phyloP scores from a whole-genome alignment of 2,113 vertebrate genomes.

The Siniperca chuatsi region DNA sequence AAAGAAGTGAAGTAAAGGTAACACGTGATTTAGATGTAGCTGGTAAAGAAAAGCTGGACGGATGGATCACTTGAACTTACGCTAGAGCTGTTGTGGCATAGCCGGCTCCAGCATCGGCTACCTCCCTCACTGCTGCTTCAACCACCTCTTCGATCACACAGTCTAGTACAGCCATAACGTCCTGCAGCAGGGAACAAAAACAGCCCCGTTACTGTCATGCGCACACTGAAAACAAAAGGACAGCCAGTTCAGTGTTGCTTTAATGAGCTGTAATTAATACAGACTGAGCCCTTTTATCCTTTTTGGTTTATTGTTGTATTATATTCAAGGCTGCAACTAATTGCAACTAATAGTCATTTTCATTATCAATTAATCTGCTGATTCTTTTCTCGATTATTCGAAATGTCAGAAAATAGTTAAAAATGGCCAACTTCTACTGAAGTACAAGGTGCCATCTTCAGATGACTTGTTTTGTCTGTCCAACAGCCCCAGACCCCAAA shows the following conservation, averaged over 20 bases:
- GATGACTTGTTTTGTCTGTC: background rate
- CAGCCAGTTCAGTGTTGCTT: background rate
- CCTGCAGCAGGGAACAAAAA: conserved; percentile 75
- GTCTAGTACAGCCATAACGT: conserved; percentile 84
- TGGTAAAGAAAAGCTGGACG: background rate
- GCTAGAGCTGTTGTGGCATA: conserved; percentile 83
- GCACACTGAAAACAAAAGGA: background rate
- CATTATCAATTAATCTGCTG: background rate
- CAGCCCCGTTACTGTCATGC: background rate
- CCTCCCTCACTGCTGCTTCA: conserved; percentile 81
- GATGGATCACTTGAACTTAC: conserved; percentile 77
- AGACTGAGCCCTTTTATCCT: background rate
- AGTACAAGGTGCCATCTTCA: background rate
- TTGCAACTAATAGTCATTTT: background rate
- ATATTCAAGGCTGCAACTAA: background rate
- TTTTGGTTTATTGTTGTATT: background rate
- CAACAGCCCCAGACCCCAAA: background rate
- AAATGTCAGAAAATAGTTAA: background rate
- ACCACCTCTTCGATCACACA: conserved; percentile 88
- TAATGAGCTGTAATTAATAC: background rate
- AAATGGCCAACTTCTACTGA: background rate
- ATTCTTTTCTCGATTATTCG: background rate
- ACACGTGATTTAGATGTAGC: background rate
- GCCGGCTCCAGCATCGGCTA: conserved; percentile 77
- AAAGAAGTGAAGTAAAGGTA: background rate